Evolutionary conservation across 2,113 vertebrate genomes (phyloP), one percentile per base, ranked within the genome.

Genomic region (Monopterus albus): DNA sequence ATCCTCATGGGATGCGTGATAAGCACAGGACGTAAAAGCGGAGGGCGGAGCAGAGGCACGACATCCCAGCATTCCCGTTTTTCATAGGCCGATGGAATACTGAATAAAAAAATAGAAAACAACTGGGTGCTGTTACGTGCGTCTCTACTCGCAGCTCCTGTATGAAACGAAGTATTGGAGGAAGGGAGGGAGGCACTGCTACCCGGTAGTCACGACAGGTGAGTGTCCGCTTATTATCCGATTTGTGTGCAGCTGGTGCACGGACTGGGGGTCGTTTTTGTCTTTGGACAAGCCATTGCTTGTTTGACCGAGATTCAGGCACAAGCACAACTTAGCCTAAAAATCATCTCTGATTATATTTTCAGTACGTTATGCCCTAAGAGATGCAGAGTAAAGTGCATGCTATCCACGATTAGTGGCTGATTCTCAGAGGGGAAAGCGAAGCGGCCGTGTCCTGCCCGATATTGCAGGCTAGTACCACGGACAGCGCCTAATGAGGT

Each of bases 121-220:
- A 46, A 51, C 15, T 58, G 64, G 57, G 81, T 78, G 53, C 60
- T 53, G 35, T 35, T 75, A 91, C 89, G 89, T 92, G 89, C 84
- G 52, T 33, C 12, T 86, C 23, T 45, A 60, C 90, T 72, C 85
- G 86, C 68, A 70, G 13, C 59, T 52, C 55, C 9, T 7, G 17
- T 6, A 5, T 14, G 43, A 51, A 49, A 40, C 42, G 55, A 21
- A 42, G 7, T 59, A n/a, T 7, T 40, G 31, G 43, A 38, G 57
- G 3, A 15, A 6, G 3, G 28, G 35, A 73, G 57, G 31, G 28
- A 14, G 38, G 31, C 23, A 10, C 21, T 20, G 45, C 59, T 11
- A 21, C 23, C 8, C 23, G 8, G 13, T 6, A 23, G 25, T 74
- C 76, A 64, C 72, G 78, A 83, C 82, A 79, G 78, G 89, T 86